phyloP scores from a whole-genome alignment of 2,113 vertebrate genomes.

The Spea bombifrons region DNA sequence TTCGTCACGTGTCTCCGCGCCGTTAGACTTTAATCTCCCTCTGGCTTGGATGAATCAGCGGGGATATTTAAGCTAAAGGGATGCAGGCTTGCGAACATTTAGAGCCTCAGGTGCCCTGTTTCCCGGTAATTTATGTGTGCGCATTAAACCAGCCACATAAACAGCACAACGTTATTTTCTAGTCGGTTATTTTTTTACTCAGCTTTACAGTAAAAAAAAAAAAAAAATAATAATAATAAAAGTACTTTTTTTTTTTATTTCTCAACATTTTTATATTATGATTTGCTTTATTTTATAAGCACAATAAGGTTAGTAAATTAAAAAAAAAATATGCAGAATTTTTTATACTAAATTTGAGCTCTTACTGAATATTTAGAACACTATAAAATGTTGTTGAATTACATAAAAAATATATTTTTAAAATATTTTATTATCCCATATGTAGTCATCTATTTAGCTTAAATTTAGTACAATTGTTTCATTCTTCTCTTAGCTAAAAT shows the following conservation, averaged over 20 bases:
- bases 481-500: too few relatives aligned
- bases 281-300: neutral
- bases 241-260: neutral
- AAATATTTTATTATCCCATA: too few relatives aligned
- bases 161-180: conserved; percentile 9
- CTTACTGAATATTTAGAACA: too few relatives aligned
- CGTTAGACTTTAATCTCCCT: too few relatives aligned
- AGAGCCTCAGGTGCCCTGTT: conserved; percentile 4
- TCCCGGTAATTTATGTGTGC: conserved; percentile 2
- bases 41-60: too few relatives aligned
- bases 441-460: too few relatives aligned
- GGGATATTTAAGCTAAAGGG: neutral
- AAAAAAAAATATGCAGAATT: too few relatives aligned
- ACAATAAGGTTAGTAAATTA: neutral
- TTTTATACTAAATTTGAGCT: too few relatives aligned
- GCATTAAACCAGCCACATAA: neutral
- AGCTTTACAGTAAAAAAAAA: neutral
- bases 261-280: neutral
- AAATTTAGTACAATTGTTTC: too few relatives aligned
- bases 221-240: neutral
- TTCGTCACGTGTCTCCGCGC: too few relatives aligned
- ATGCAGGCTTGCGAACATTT: neutral
- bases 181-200: neutral
- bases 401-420: too few relatives aligned
- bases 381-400: too few relatives aligned